Percentiles rank a stretch among this genome's conserved stretches.
phyloP scores from a whole-genome alignment of 2,113 vertebrate genomes.

The Mobula hypostoma region DNA sequence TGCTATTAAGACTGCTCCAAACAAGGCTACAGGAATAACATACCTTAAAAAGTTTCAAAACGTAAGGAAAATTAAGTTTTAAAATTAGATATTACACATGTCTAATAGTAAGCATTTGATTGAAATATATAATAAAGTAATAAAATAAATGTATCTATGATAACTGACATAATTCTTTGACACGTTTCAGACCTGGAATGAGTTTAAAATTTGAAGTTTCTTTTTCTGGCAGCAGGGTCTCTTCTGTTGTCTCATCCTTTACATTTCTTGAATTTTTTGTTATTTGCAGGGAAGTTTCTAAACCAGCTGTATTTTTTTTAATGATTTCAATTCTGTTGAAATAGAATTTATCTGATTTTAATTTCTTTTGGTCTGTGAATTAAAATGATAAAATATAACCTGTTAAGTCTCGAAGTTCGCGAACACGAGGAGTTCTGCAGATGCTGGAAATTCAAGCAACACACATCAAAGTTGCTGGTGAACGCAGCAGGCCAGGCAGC shows the following conservation, averaged over 20 bases:
- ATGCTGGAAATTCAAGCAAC: no score
- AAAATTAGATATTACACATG: background rate
- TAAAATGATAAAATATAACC: background rate
- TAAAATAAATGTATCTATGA: constrained; percentile 16
- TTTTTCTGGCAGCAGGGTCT: constrained; percentile 37
- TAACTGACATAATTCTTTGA: background rate
- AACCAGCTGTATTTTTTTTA: constrained; percentile 55
- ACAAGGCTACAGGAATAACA: background rate
- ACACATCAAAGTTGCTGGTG: no score
- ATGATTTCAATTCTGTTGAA: constrained; percentile 54
- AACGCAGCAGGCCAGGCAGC: no score
- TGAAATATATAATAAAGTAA: background rate
- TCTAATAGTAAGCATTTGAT: background rate
- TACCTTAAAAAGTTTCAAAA: background rate
- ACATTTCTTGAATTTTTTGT: constrained; percentile 42
- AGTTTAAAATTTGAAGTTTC: constrained; percentile 43
- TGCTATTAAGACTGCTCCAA: background rate
- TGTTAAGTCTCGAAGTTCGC: no score
- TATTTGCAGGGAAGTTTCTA: constrained; percentile 50
- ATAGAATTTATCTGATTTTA: constrained; percentile 37
- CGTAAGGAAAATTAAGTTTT: background rate
- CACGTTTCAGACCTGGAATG: constrained; percentile 53
- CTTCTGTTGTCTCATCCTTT: constrained; percentile 16
- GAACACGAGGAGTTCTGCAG: no score
- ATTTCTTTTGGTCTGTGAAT: background rate